Base-by-base conservation (phyloP, 1,140 invertebrate genomes). In the Nixonia krombeini region DNA sequence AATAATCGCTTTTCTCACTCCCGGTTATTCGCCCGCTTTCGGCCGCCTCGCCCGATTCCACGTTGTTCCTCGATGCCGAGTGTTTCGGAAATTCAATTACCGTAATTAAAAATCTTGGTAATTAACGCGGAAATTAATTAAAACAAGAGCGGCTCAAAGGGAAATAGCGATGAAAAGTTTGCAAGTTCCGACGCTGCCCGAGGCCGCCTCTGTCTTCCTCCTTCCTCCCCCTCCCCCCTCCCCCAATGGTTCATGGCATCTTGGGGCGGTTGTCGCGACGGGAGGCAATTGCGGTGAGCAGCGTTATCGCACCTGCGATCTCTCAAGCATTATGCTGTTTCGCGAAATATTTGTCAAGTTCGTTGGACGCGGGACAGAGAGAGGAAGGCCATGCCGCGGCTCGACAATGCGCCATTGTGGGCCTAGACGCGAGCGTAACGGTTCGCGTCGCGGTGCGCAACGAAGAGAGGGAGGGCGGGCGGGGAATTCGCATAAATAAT, bases 401-500 rank as follows among this genome's bases (percentile, higher is more conserved):
- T 47, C 65, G 63, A 68, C 65, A 68, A 68, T 68, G 58, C 47
- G 46, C 53, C 52, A 68, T 62, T 68, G 53, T 68, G 55, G 26
- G 52, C 37, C 44, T 44, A 37, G 37, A 35, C 10, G 42, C 25
- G 51, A 18, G 28, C n/a, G 18, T 45, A 23, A 33, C 45, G 18
- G 26, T 56, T 26, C 10, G 9, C 42, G 42, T 26, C 42, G 16
- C n/a, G 42, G 9, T 17, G n/a, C n/a, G n/a, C n/a, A n/a, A n/a
- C n/a, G n/a, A n/a, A n/a, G n/a, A 26, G 52, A 33, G 51, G 52
- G 61, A 57, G 57, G 58, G 46, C 44, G 41, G 25, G 61, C n/a
- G n/a, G n/a, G n/a, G n/a, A n/a, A 57, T 56, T 62, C 58, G 64
- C 68, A 68, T 70, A 64, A 65, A 65, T 62, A 70, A 57, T 61